Evolutionary conservation across 2,113 vertebrate species (phyloP), one percentile per base, ranked within the genome.

Genomic region (Labeo catla): DNA sequence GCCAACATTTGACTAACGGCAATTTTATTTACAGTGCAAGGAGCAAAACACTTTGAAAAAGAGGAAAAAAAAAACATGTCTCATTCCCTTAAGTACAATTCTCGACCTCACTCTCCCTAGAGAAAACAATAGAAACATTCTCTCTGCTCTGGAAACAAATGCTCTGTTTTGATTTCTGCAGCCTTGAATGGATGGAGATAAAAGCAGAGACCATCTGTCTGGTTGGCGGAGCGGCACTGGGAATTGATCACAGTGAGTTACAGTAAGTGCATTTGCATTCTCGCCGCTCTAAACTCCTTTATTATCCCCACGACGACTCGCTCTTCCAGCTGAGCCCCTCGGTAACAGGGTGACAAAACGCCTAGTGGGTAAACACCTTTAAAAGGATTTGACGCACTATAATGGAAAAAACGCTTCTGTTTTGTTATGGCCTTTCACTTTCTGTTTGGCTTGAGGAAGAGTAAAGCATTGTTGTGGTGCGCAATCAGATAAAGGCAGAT

Each of bases 171-270:
- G 92, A 94, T 93, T 94, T 92, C 89, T 89, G 6, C 76, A 72
- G 89, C 90, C 87, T 91, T 90, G 63, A 87, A 88, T 78, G 90
- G 89, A 84, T n/a, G 57, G 82, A 92, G 88, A 93, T 91, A 91
- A 92, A 93, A 91, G 93, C 91, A 87, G 59, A 88, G 89, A 89
- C 92, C 92, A 92, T 93, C 91, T 93, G 93, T 92, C 87, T 89
- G 80, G 82, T 89, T 84, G 76, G 79, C 79, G 85, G 86, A 47
- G 87, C 39, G 47, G 85, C 77, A 77, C 66, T 73, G 88, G 87
- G 90, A 92, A 92, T 93, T 91, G 88, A 91, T 91, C 91, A 89
- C 88, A 59, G 84, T 73, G 36, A 84, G 81, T 88, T 92, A 89
- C 89, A 76, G 90, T 81, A 88, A 92, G 90, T 89, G 90, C 88